These are phyloP conservation scores for Parazoanthus swiftii DNA, from an alignment of 92 coral and sea anemone genomes.

Conservation along the genomic window DNA sequence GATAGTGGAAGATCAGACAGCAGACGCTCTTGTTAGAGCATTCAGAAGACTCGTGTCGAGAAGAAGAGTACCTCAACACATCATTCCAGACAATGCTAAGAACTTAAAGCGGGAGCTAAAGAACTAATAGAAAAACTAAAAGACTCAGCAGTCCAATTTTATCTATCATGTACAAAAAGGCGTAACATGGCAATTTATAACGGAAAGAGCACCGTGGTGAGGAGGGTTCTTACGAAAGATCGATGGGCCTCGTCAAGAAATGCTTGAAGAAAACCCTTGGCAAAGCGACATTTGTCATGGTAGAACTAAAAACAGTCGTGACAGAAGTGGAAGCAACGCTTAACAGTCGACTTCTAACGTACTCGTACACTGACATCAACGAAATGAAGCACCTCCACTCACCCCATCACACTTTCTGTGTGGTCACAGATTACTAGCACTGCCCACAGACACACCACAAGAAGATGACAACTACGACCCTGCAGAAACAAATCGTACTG, in stretches of 20 bases:
- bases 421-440: background rate
- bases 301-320: slow-evolving; percentile 21
- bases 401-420: no score
- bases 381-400: slow-evolving; percentile 5
- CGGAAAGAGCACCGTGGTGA: background rate
- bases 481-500: background rate
- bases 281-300: slow-evolving; percentile 12
- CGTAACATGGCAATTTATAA: background rate
- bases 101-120: slow-evolving; percentile 34
- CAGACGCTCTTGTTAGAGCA: slow-evolving; percentile 34
- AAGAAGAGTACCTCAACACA: slow-evolving; percentile 39
- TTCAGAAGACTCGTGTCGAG: slow-evolving; percentile 34
- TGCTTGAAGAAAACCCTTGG: slow-evolving; percentile 35
- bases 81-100: slow-evolving; percentile 50
- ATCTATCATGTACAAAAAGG: background rate
- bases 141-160: background rate
- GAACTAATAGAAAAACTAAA: background rate
- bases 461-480: slow-evolving; percentile 14
- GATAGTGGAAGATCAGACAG: slow-evolving; percentile 3
- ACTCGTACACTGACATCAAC: slow-evolving; percentile 22
- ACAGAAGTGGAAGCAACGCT: slow-evolving; percentile 34
- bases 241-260: slow-evolving; percentile 27
- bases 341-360: slow-evolving; percentile 20
- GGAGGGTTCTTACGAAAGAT: background rate
- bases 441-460: background rate